phyloP scores from a whole-genome alignment of 2,888 invertebrate genomes.

The Cataglyphis albicans region DNA sequence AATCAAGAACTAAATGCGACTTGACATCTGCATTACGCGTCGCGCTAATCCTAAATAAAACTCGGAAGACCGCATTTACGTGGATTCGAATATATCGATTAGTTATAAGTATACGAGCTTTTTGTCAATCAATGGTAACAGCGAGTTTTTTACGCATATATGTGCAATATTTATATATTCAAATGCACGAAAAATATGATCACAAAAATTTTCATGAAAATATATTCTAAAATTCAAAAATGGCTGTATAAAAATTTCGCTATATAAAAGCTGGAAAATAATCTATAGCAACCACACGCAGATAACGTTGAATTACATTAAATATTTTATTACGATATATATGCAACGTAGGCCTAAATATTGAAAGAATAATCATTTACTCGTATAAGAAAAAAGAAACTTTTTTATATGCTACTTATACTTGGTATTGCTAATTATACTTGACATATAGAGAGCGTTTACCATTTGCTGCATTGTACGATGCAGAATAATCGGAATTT shows the following conservation, averaged over 20 bases:
- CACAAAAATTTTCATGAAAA: background rate
- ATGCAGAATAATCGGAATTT: slow-evolving; percentile 4
- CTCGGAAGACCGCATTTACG: background rate
- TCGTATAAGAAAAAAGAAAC: slow-evolving; percentile 23
- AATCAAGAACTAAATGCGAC: background rate
- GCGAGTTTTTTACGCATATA: background rate
- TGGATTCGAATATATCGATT: background rate
- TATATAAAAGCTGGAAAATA: background rate
- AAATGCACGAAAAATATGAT: background rate
- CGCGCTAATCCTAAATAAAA: background rate
- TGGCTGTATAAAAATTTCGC: background rate
- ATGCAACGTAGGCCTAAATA: background rate
- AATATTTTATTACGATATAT: slow-evolving; percentile 4
- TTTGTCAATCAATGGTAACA: background rate
- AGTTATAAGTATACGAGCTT: background rate
- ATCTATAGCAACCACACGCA: background rate
- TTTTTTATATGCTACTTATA: slow-evolving; percentile 10
- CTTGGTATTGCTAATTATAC: background rate
- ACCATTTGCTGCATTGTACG: background rate
- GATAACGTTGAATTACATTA: background rate
- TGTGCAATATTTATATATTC: background rate
- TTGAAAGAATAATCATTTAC: slow-evolving; percentile 11
- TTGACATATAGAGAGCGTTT: background rate
- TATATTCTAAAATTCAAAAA: background rate
- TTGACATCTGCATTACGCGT: background rate